Conservation (phyloP, 2,888 invertebrate genomes). For the Hyppa rectilinea region DNA sequence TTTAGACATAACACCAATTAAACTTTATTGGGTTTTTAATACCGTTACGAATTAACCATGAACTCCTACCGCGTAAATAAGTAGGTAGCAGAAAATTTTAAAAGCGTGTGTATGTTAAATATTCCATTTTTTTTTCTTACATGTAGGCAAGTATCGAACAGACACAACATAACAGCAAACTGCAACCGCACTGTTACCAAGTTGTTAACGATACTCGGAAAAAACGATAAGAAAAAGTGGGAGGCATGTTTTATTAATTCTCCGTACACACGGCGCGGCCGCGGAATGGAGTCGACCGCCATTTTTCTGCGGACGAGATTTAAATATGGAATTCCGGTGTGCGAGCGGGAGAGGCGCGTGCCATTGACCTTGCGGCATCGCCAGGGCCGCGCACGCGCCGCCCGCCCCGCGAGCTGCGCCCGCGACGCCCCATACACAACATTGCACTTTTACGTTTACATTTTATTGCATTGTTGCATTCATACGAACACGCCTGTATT, state of each 20-base stretch:
- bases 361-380: constrained; percentile 88
- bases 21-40: constrained; percentile 73
- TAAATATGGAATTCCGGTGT: constrained; percentile 91
- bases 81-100: constrained; percentile 67
- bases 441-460: constrained; percentile 76
- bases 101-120: constrained; percentile 70
- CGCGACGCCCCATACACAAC: constrained; percentile 71
- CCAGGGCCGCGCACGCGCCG: constrained; percentile 88
- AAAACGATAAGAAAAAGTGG: constrained; percentile 85
- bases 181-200: constrained; percentile 79
- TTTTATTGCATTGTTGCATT: constrained; percentile 69
- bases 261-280: constrained; percentile 84
- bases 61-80: constrained; percentile 49
- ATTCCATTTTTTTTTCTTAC: constrained; percentile 75
- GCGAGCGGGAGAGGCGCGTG: constrained; percentile 90
- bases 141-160: constrained; percentile 65
- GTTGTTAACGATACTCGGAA: constrained; percentile 85
- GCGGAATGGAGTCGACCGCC: constrained; percentile 89
- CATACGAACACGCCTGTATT: constrained; percentile 44
- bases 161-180: constrained; percentile 78
- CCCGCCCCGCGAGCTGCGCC: constrained; percentile 75
- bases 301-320: constrained; percentile 91
- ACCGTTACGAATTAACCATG: constrained; percentile 73
- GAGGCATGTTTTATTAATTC: constrained; percentile 90
- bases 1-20: constrained; percentile 62